phyloP scores from a whole-genome alignment of 2,113 vertebrate genomes.

The Poecilia latipinna region DNA sequence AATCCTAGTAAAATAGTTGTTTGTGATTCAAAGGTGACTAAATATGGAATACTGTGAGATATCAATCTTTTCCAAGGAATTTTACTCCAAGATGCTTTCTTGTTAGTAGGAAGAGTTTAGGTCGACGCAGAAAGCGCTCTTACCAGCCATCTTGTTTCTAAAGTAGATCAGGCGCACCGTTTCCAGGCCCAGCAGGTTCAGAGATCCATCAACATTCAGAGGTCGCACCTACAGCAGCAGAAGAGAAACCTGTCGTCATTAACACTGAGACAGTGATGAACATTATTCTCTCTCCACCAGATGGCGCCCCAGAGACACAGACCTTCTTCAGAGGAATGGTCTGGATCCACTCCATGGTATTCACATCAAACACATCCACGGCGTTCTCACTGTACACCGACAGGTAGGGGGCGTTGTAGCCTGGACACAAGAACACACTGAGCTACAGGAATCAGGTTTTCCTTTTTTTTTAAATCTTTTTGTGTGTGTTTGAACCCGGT shows the following conservation, averaged over 20 bases:
- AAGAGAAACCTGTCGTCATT: neutral
- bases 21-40: too few relatives aligned
- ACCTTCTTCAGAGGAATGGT: slow-evolving; percentile 99
- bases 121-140: slow-evolving; percentile 20
- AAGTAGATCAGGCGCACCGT: slow-evolving; percentile 97
- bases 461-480: too few relatives aligned
- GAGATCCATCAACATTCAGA: slow-evolving; percentile 93
- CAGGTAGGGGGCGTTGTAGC: slow-evolving; percentile 98
- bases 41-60: too few relatives aligned
- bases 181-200: slow-evolving; percentile 95
- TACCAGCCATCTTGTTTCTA: slow-evolving; percentile 98
- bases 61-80: too few relatives aligned
- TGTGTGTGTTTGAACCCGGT: neutral
- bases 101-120: neutral
- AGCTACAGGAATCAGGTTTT: neutral
- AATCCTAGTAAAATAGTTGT: too few relatives aligned
- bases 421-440: slow-evolving; percentile 66
- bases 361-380: slow-evolving; percentile 95
- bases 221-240: slow-evolving; percentile 88
- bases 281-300: slow-evolving; percentile 29
- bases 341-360: slow-evolving; percentile 99
- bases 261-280: neutral
- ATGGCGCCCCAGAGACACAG: slow-evolving; percentile 34
- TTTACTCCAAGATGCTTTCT: too few relatives aligned
- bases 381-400: slow-evolving; percentile 98